Evolutionary conservation across 2,797 vertebrate genomes (phyloP).

Genomic region (Chromis chromis): DNA sequence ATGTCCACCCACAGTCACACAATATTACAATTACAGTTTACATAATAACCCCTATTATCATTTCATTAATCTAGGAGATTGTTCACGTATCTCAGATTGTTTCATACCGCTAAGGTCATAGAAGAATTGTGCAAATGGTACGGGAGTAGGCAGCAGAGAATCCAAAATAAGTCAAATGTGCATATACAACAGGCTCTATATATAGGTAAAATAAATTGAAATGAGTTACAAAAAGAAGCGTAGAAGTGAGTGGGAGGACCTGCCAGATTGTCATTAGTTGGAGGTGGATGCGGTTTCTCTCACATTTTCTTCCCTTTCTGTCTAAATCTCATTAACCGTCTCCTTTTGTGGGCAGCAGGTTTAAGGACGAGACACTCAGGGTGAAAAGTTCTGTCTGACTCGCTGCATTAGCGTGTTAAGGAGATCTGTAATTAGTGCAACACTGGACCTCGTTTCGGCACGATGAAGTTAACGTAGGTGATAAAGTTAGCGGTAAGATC

Average conservation of each 20-base stretch:
- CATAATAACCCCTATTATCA: too few species aligned
- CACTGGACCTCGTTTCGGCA: not conserved
- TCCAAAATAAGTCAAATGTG: not conserved
- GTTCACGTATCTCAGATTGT: not conserved
- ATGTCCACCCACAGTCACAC: not conserved
- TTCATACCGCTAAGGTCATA: not conserved
- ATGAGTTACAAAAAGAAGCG: not conserved
- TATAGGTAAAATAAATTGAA: not conserved
- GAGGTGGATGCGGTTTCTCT: constrained; percentile 47
- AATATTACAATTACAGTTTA: not conserved
- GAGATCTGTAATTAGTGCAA: constrained; percentile 2
- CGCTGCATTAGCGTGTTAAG: constrained; percentile 1
- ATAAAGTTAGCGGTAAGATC: constrained; percentile 4
- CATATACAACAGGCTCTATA: not conserved
- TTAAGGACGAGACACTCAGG: constrained; percentile 31
- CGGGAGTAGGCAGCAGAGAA: not conserved
- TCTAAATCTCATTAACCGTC: constrained; percentile 57
- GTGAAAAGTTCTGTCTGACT: constrained; percentile 15
- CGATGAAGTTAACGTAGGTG: constrained; percentile 1
- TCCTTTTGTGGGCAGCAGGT: constrained; percentile 31
- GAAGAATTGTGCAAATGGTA: not conserved
- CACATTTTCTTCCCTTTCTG: constrained; percentile 22
- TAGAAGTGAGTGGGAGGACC: not conserved
- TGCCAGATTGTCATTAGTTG: constrained; percentile 26
- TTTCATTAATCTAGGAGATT: not conserved